Percentiles rank a stretch among this genome's conserved stretches.
Conservation (phyloP, 2,888 invertebrate species). For the Aleiodes alternator region DNA sequence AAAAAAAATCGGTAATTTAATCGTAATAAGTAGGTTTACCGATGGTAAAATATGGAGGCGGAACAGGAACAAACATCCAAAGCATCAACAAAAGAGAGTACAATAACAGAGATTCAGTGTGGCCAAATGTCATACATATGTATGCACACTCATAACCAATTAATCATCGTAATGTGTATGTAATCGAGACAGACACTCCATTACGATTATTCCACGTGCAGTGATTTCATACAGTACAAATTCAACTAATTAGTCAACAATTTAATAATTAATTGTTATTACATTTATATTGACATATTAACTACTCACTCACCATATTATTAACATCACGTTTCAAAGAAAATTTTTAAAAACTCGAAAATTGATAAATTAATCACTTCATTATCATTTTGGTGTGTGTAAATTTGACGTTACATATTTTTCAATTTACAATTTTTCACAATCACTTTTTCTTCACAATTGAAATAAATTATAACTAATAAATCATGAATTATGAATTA, state of each 20-base stretch:
- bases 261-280: conserved; percentile 63
- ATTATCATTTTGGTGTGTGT: not conserved
- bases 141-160: conserved; percentile 66
- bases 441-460: not conserved
- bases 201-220: conserved; percentile 66
- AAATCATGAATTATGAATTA: not conserved
- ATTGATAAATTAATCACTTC: conserved; percentile 6
- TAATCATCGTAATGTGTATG: conserved; percentile 67
- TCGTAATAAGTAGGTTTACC: conserved; percentile 1
- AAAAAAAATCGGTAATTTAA: conserved; percentile 2
- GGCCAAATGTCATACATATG: conserved; percentile 64
- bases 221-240: conserved; percentile 63
- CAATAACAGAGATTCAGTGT: not conserved
- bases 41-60: conserved; percentile 20
- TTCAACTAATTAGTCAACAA: conserved; percentile 67
- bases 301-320: not conserved
- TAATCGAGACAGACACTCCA: conserved; percentile 66
- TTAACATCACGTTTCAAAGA: no score
- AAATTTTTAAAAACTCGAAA: not conserved
- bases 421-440: no score
- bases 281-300: not conserved
- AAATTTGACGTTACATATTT: no score
- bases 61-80: conserved; percentile 3
- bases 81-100: no score
- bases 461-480: not conserved